Evolutionary conservation across 2,888 invertebrate species (phyloP), one percentile per base, ranked within the genome.

Genomic region (Invenusta paracnida): DNA sequence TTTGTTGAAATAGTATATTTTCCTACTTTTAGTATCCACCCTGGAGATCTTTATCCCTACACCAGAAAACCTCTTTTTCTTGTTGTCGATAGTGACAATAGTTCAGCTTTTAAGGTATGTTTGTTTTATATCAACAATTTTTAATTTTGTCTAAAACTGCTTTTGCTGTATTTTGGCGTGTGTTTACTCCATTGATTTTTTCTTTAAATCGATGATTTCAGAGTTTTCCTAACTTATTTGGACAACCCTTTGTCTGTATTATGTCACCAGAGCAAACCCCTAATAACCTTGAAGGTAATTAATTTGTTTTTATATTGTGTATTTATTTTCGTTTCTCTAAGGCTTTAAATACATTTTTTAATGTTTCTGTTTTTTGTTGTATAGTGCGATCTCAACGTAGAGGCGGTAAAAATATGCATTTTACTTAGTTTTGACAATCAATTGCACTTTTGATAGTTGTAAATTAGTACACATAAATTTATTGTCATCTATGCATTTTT

Each of bases 51-150:
- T 87, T 95, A 95, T 91, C 95, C 97, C 0, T 97, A 95, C 92
- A 96, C 96, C 25, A 93, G 98, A 89, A 94, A 95, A 90, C 97
- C 98, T 31, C 93, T 97, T 87, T 96, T 97, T 92, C 93, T 97
- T 87, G 95, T 98, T 88, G 94, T 98, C 88, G 98, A 98, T 92
- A 97, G 97, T 88, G 96, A 97, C 92, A 97, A 97, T 93, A 96
- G 96, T 90, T 95, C 94, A 91, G 95, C 95, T 88, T 91, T 91
- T 88, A 89, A 90, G 90, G 91, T 91, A 88, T 86, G 86, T 86
- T 25, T 81, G 28, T 17, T 83, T 84, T 25, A 2, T 83, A 5
- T 13, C n/a, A 73, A n/a, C n/a, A n/a, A n/a, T n/a, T n/a, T n/a
- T n/a, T n/a, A 48, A 17, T 48, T 17, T 11, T 48, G 17, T 48